A percentile compares a stretch with the other conserved stretches of the same genome.
Evolutionary conservation across 1,140 invertebrate species (phyloP).

Genomic region (Penaeus japonicus): DNA sequence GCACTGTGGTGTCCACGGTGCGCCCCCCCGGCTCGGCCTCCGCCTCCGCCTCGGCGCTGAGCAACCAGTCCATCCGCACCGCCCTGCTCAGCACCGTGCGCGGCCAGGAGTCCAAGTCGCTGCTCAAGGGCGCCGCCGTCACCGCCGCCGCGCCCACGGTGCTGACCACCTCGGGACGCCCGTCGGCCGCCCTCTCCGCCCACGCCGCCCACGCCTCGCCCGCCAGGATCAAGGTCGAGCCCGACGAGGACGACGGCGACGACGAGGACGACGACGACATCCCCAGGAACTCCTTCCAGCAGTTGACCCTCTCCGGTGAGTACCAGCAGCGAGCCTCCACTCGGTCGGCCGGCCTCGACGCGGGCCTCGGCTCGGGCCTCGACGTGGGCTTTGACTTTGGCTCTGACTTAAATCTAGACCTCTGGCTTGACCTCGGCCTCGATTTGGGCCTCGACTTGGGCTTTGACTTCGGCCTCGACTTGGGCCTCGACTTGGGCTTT

Average conservation of each 20-base stretch:
- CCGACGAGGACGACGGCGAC: not conserved
- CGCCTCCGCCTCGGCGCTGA: not conserved
- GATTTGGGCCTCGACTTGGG: no score
- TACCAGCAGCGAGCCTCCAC: not conserved
- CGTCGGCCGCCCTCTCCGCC: not conserved
- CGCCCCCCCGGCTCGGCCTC: slow-evolving; percentile 22
- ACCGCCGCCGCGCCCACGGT: not conserved
- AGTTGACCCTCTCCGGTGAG: slow-evolving; percentile 44
- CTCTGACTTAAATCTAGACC: no score
- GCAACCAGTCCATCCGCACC: slow-evolving; percentile 31
- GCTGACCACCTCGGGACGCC: not conserved
- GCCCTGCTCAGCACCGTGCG: slow-evolving; percentile 28
- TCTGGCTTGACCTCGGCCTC: no score
- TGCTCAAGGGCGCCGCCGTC: slow-evolving; percentile 10
- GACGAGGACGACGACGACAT: slow-evolving; percentile 39
- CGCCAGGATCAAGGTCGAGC: slow-evolving; percentile 28
- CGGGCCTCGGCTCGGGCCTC: no score
- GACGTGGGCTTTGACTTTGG: no score
- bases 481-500: no score
- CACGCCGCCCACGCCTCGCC: not conserved
- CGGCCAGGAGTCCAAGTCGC: slow-evolving; percentile 27
- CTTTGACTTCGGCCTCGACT: no score
- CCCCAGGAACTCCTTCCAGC: not conserved
- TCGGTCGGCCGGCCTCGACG: no score
- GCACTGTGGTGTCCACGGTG: slow-evolving; percentile 44